Conservation (phyloP, 2,888 invertebrate genomes). For the Oscheius sp. region DNA sequence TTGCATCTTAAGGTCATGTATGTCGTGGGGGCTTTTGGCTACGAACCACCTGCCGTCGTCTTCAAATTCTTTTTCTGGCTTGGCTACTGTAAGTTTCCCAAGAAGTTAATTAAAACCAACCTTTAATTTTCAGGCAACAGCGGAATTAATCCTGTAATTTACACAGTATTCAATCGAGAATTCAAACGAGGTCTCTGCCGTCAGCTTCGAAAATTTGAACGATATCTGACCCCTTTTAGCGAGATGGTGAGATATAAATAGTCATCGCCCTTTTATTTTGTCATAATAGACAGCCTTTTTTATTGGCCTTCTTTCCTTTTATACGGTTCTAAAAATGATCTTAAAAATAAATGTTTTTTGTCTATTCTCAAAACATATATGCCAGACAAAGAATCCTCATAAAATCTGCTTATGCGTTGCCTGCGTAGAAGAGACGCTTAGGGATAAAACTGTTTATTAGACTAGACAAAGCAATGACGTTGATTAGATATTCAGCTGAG, state of each 20-base stretch:
- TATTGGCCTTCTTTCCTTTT: neutral
- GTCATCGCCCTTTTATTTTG: neutral
- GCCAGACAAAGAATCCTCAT: neutral
- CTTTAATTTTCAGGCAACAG: slow-evolving; percentile 67
- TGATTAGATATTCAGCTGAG: slow-evolving; percentile 8
- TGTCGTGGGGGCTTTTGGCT: slow-evolving; percentile 71
- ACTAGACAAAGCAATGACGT: neutral
- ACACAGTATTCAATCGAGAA: slow-evolving; percentile 69
- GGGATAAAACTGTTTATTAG: neutral
- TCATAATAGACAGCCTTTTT: neutral
- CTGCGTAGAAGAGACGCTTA: too few relatives aligned
- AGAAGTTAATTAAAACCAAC: neutral
- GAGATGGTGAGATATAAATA: slow-evolving; percentile 29
- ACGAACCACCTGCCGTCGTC: slow-evolving; percentile 64
- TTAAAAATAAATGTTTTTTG: neutral
- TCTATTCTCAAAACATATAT: neutral
- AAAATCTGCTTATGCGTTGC: neutral
- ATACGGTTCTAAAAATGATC: too few relatives aligned
- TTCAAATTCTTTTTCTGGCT: slow-evolving; percentile 79
- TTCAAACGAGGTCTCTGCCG: slow-evolving; percentile 69
- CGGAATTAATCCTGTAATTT: slow-evolving; percentile 68
- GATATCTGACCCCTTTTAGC: slow-evolving; percentile 30
- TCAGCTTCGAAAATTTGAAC: slow-evolving; percentile 57
- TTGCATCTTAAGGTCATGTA: slow-evolving; percentile 71
- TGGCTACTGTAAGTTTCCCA: slow-evolving; percentile 93